phyloP scores from a whole-genome alignment of 2,888 invertebrate genomes.

The Oscheius onirici region DNA sequence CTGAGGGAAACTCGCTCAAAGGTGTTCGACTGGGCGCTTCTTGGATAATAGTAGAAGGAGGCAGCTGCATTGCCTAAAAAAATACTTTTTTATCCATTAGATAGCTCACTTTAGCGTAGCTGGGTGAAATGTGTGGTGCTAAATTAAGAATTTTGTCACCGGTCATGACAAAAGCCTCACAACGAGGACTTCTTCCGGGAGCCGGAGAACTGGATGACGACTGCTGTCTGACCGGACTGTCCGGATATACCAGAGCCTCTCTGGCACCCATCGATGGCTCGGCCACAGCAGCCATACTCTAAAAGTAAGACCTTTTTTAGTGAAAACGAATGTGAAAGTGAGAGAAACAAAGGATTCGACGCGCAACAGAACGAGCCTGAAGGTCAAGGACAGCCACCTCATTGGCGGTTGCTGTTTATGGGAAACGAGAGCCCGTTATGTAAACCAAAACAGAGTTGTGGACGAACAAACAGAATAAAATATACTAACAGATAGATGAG shows the following conservation, averaged over 20 bases:
- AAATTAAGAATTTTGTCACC: slow-evolving; percentile 68
- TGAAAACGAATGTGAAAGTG: not conserved
- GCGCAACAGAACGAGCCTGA: not conserved
- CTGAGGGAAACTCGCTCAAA: slow-evolving; percentile 32
- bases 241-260: slow-evolving; percentile 29
- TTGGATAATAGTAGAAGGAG: slow-evolving; percentile 30
- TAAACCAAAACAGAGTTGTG: slow-evolving; percentile 7
- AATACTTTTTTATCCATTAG: not conserved
- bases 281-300: slow-evolving; percentile 30
- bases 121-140: slow-evolving; percentile 67
- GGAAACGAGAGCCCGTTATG: slow-evolving; percentile 11
- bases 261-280: slow-evolving; percentile 21
- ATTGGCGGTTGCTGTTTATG: slow-evolving; percentile 6
- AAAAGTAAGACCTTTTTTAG: not conserved
- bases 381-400: slow-evolving; percentile 16
- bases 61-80: slow-evolving; percentile 33
- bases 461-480: not conserved
- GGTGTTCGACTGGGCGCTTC: slow-evolving; percentile 25
- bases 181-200: slow-evolving; percentile 29
- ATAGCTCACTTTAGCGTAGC: slow-evolving; percentile 65
- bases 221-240: slow-evolving; percentile 15
- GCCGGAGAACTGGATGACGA: not conserved
- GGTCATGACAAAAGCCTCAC: slow-evolving; percentile 71
- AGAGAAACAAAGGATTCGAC: not conserved
- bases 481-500: no score